These are phyloP conservation scores for Heteromyza rotundicornis DNA, from an alignment of 2,888 invertebrate genomes.

Conservation along the genomic window DNA sequence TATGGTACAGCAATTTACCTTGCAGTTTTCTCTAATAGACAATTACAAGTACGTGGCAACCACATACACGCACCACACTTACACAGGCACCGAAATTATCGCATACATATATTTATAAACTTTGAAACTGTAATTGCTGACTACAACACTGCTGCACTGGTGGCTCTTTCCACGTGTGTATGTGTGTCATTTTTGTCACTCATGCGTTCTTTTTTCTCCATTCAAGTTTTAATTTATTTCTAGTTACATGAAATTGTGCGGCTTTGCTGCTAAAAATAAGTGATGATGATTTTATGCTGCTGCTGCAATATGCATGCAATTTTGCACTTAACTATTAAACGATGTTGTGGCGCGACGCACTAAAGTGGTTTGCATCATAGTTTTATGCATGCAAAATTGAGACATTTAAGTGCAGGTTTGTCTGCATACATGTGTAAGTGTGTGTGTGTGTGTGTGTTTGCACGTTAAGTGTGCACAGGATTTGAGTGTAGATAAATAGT, in stretches of 20 bases:
- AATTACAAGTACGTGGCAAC: slow-evolving; percentile 29
- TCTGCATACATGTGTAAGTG: not conserved
- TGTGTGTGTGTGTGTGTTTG: slow-evolving; percentile 6
- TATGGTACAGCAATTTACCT: not conserved
- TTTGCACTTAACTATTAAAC: not conserved
- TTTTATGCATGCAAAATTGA: no score
- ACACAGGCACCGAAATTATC: not conserved
- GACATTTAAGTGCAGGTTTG: no score
- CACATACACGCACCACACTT: slow-evolving; percentile 1
- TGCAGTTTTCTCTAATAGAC: slow-evolving; percentile 24
- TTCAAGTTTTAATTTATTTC: not conserved
- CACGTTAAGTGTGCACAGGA: no score
- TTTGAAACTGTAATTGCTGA: not conserved
- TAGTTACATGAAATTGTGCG: not conserved
- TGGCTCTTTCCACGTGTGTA: not conserved
- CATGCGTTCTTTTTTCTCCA: not conserved
- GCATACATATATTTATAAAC: not conserved
- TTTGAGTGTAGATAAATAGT: no score
- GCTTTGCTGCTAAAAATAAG: not conserved
- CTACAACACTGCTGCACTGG: not conserved
- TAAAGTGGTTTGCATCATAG: no score
- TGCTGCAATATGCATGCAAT: not conserved
- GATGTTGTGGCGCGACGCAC: not conserved
- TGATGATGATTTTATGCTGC: not conserved
- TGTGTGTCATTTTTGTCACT: not conserved